A percentile compares a stretch with the other conserved stretches of the same genome.
Conservation (phyloP, 2,797 vertebrate species). For the Rhodeus uyekii region DNA sequence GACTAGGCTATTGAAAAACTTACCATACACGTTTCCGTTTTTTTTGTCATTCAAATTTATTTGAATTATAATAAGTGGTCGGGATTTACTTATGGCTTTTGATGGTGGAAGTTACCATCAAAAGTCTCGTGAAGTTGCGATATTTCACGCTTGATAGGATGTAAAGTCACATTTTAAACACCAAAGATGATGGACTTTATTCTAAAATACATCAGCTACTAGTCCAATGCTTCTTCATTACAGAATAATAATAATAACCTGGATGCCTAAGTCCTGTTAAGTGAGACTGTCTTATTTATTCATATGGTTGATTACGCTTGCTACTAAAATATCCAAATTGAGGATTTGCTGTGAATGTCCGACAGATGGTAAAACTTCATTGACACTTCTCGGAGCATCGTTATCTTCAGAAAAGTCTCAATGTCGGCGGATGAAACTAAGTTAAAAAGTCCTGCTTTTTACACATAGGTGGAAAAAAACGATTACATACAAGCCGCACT, state of each 20-base stretch:
- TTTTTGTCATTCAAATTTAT: not conserved
- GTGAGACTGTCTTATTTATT: constrained; percentile 12
- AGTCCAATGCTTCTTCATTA: not conserved
- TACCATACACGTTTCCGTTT: not conserved
- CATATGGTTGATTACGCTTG: not conserved
- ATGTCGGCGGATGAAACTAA: constrained; percentile 33
- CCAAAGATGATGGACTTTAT: constrained; percentile 33
- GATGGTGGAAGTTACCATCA: not conserved
- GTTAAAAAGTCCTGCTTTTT: not conserved
- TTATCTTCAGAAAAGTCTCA: not conserved
- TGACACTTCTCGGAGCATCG: constrained; percentile 17
- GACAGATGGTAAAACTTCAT: constrained; percentile 15
- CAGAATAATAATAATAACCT: not conserved
- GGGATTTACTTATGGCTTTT: constrained; percentile 17
- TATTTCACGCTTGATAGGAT: constrained; percentile 28
- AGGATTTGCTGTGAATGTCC: not conserved
- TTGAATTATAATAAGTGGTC: not conserved
- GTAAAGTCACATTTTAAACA: constrained; percentile 11
- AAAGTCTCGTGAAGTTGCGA: not conserved
- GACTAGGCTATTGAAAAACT: not conserved
- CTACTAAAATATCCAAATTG: not conserved
- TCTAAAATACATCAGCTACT: not conserved
- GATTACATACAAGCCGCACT: constrained; percentile 15
- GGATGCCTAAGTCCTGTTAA: not conserved
- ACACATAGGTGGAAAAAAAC: constrained; percentile 11